These are phyloP conservation scores for Tachystola acroxantha DNA, from an alignment of 2,888 invertebrate species.

Conservation along the genomic window DNA sequence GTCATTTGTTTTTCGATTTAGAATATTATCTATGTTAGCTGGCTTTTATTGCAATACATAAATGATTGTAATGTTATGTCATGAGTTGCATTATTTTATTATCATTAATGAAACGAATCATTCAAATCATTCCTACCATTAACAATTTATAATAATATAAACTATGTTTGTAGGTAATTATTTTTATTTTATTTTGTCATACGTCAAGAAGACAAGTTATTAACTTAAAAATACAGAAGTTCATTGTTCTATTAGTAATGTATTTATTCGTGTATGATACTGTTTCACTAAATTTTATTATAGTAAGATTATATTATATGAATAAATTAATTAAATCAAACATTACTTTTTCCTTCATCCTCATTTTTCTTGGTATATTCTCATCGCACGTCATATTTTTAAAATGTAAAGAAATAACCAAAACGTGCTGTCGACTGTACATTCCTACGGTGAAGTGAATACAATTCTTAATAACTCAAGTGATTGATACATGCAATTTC, in stretches of 20 bases:
- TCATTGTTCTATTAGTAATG: conserved; percentile 71
- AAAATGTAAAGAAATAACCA: too few relatives aligned
- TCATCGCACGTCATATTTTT: too few relatives aligned
- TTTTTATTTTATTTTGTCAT: conserved; percentile 51
- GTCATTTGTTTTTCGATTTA: too few relatives aligned
- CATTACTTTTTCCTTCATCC: conserved; percentile 25
- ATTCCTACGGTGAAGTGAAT: too few relatives aligned
- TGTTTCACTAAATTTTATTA: conserved; percentile 75
- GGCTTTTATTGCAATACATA: too few relatives aligned
- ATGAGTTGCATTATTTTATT: conserved; percentile 28
- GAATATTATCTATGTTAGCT: too few relatives aligned
- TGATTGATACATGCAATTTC: too few relatives aligned
- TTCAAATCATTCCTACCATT: conserved; percentile 70
- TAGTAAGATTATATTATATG: conserved; percentile 71
- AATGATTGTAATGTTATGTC: conserved; percentile 29
- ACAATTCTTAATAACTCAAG: too few relatives aligned
- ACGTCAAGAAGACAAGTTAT: conserved; percentile 47
- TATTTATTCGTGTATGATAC: conserved; percentile 78
- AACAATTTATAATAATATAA: conserved; percentile 31
- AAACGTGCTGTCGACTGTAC: too few relatives aligned
- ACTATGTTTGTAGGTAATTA: conserved; percentile 28
- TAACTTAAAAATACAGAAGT: conserved; percentile 52
- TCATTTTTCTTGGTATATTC: too few relatives aligned
- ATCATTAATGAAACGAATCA: conserved; percentile 50
- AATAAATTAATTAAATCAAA: conserved; percentile 50